Percentiles rank a stretch among this genome's conserved stretches.
Conservation (phyloP, 2,113 vertebrate species). For the Mesocricetus auratus region DNA sequence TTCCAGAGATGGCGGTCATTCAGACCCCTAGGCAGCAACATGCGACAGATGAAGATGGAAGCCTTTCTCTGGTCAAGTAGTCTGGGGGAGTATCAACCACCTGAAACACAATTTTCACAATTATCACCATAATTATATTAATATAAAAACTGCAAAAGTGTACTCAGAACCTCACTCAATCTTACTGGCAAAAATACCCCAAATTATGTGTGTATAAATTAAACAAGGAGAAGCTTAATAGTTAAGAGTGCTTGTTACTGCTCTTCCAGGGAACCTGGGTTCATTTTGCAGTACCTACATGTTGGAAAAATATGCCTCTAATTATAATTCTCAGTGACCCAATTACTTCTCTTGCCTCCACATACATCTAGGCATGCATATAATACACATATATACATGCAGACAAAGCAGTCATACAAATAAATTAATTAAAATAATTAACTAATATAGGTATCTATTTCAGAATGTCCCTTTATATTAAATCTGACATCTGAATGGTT, state of each 20-base stretch:
- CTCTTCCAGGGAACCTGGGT: neutral
- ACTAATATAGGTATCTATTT: neutral
- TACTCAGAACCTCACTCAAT: neutral
- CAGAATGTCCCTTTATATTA: neutral
- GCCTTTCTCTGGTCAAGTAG: rapidly evolving
- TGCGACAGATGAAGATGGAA: rapidly evolving
- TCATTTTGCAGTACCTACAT: neutral
- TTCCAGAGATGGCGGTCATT: neutral
- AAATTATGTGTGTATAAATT: neutral
- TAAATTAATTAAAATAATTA: neutral
- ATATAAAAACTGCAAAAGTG: neutral
- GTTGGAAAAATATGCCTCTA: neutral
- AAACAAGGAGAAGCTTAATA: neutral
- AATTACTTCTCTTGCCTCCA: neutral
- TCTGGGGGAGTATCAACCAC: rapidly evolving
- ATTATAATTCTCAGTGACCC: neutral
- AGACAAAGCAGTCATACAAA: neutral
- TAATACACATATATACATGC: neutral
- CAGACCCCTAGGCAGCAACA: no score
- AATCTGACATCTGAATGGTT: neutral
- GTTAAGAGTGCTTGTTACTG: neutral
- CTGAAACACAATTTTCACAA: neutral
- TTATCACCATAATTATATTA: neutral
- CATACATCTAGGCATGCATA: neutral
- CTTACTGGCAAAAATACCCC: neutral